These are phyloP conservation scores for Columbina picui DNA, from an alignment of 2,113 vertebrate genomes.

Conservation along the genomic window DNA sequence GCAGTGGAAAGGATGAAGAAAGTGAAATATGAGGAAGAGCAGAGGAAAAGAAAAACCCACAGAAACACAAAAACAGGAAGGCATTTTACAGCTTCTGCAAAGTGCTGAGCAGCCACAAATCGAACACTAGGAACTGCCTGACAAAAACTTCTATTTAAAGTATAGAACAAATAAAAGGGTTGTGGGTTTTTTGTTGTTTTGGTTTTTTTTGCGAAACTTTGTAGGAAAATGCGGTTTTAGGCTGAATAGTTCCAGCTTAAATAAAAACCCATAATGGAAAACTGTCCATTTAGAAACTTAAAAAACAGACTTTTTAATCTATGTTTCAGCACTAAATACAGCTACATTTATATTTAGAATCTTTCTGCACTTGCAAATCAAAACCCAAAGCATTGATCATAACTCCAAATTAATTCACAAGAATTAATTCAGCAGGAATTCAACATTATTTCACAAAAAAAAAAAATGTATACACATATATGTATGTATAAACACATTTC, in stretches of 20 bases:
- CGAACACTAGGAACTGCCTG: background rate
- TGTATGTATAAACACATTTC: fast-evolving
- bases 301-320: background rate
- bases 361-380: background rate
- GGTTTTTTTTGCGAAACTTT: fast-evolving
- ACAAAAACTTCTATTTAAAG: background rate
- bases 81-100: background rate
- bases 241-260: background rate
- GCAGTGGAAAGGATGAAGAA: background rate
- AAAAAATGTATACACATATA: too few relatives aligned
- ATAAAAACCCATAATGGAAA: background rate
- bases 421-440: background rate
- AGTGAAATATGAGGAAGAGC: background rate
- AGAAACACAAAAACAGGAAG: slow-evolving; percentile 28
- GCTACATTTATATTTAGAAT: background rate
- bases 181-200: background rate
- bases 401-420: background rate
- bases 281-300: background rate
- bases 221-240: background rate
- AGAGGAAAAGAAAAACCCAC: background rate
- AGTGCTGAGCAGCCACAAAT: slow-evolving; percentile 25
- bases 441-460: background rate
- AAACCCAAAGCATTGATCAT: background rate
- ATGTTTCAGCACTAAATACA: background rate
- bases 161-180: background rate